A percentile compares a stretch with the other conserved stretches of the same genome.
phyloP scores from a whole-genome alignment of 2,113 vertebrate genomes.

The Brachirus orientalis region DNA sequence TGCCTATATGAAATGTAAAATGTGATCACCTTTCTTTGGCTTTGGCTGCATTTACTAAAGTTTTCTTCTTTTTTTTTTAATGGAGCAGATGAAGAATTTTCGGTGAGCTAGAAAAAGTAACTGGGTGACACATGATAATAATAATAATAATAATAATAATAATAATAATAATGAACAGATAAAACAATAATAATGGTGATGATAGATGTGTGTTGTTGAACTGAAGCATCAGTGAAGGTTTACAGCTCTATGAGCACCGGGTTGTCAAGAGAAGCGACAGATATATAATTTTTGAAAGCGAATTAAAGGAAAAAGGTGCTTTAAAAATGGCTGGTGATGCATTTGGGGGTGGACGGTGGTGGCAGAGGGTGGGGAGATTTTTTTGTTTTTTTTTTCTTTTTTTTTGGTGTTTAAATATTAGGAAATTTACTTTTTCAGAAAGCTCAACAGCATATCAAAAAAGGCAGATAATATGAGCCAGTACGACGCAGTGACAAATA shows the following conservation, averaged over 20 bases:
- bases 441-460: too few relatives aligned
- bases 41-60: slow-evolving; percentile 59
- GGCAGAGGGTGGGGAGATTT: too few relatives aligned
- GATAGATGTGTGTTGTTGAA: slow-evolving; percentile 56
- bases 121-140: slow-evolving; percentile 26
- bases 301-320: slow-evolving; percentile 64
- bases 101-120: slow-evolving; percentile 39
- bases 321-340: slow-evolving; percentile 46
- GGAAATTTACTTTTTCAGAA: too few relatives aligned
- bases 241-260: slow-evolving; percentile 27
- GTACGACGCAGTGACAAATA: too few relatives aligned
- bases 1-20: slow-evolving; percentile 72
- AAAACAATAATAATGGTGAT: slow-evolving; percentile 10
- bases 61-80: slow-evolving; percentile 22
- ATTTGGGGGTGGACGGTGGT: background rate
- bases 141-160: too few relatives aligned
- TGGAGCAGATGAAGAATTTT: slow-evolving; percentile 61
- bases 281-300: slow-evolving; percentile 57
- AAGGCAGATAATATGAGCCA: too few relatives aligned
- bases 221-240: slow-evolving; percentile 35
- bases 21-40: slow-evolving; percentile 60
- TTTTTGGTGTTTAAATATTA: slow-evolving; percentile 39
- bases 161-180: slow-evolving; percentile 21
- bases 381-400: too few relatives aligned
- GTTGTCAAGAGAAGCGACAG: slow-evolving; percentile 47